These are phyloP conservation scores for Galemys pyrenaicus DNA, from an alignment of 2,113 vertebrate species.

Conservation along the genomic window DNA sequence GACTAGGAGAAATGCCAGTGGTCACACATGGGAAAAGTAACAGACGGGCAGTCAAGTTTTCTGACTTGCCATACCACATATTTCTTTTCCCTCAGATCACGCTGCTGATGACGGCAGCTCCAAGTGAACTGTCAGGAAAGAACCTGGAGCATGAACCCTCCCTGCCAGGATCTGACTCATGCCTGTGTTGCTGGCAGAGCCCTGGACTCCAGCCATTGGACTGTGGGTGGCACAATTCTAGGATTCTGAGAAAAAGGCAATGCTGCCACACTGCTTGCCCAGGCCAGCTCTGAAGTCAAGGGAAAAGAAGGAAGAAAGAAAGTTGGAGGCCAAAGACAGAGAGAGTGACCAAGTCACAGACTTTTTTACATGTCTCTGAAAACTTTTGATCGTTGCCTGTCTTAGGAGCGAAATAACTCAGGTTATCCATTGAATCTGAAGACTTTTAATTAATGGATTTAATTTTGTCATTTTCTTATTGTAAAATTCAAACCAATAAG, in stretches of 20 bases:
- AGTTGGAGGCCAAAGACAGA: not conserved
- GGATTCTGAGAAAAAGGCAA: conserved; percentile 59
- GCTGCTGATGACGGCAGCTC: not conserved
- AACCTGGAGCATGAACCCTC: conserved; percentile 13
- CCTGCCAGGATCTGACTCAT: conserved; percentile 2
- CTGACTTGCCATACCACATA: not conserved
- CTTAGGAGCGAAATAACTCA: not conserved
- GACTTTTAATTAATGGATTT: not conserved
- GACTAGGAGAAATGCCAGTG: not conserved
- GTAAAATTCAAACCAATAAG: not conserved
- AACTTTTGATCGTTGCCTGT: not conserved
- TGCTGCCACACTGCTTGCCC: conserved; percentile 38
- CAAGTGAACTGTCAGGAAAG: conserved; percentile 22
- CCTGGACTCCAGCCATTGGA: conserved; percentile 64
- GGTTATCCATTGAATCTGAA: not conserved
- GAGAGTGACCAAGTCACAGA: not conserved
- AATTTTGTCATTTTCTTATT: conserved; percentile 30
- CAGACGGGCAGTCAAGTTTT: not conserved
- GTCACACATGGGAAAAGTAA: not conserved
- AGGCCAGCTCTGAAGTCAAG: conserved; percentile 43
- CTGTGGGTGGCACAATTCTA: conserved; percentile 73
- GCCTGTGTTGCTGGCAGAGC: conserved; percentile 19
- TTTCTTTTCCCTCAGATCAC: not conserved
- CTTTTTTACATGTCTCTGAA: not conserved
- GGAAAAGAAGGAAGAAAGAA: not conserved